Conservation (phyloP, 2,888 invertebrate species). For the Apamea anceps region DNA sequence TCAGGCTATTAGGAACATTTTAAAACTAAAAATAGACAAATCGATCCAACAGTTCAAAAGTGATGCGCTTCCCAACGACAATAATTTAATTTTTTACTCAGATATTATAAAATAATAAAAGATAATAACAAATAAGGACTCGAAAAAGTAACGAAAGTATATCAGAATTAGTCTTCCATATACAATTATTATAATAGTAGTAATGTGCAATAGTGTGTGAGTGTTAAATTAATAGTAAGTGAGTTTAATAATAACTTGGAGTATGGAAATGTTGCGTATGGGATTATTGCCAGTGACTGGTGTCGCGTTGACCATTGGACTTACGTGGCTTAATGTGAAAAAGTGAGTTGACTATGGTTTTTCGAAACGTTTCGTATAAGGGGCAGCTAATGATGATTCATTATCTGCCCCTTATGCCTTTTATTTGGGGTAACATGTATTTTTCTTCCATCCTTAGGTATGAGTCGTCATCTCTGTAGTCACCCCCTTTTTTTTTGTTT, state of each 20-base stretch:
- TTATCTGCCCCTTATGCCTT: neutral
- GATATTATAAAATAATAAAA: conserved; percentile 7
- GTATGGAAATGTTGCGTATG: conserved; percentile 82
- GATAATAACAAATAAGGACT: conserved; percentile 44
- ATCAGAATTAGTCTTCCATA: conserved; percentile 63
- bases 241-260: conserved; percentile 57
- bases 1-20: neutral
- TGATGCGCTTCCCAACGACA: neutral
- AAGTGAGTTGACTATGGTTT: conserved; percentile 75
- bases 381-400: no score
- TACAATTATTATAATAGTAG: conserved; percentile 36
- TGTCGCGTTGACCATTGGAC: conserved; percentile 79
- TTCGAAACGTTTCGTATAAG: no score
- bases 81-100: neutral
- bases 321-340: conserved; percentile 82
- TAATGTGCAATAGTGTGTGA: conserved; percentile 28
- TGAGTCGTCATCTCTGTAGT: neutral
- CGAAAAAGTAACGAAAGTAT: conserved; percentile 30
- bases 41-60: neutral
- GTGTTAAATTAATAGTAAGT: conserved; percentile 34
- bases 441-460: neutral
- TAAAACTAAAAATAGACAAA: neutral
- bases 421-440: neutral
- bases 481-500: neutral
- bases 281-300: conserved; percentile 75